These are phyloP conservation scores for Loxodonta africana DNA, from an alignment of 2,113 vertebrate genomes.

Conservation along the genomic window DNA sequence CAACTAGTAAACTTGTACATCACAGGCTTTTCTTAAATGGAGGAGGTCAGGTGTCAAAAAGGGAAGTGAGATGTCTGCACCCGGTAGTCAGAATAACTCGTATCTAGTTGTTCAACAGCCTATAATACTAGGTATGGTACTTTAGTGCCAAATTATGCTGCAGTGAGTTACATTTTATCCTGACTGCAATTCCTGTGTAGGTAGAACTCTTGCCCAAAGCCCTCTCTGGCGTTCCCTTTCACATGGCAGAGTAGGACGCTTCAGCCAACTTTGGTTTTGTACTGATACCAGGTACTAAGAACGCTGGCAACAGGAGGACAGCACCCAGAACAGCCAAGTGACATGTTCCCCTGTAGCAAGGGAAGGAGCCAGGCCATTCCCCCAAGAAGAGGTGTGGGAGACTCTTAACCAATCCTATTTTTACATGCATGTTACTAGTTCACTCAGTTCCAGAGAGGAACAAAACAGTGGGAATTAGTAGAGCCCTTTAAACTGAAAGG, in stretches of 20 bases:
- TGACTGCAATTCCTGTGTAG: background rate
- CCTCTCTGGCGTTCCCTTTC: background rate
- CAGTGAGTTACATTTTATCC: background rate
- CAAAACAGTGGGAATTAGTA: background rate
- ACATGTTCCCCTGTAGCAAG: too few species aligned
- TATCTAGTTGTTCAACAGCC: background rate
- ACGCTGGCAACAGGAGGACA: rapidly evolving
- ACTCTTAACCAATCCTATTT: background rate
- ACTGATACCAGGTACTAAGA: background rate
- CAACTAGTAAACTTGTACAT: background rate
- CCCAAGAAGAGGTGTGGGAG: background rate
- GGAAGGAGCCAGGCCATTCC: background rate
- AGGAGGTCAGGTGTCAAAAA: background rate
- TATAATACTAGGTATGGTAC: background rate
- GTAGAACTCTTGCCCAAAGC: background rate
- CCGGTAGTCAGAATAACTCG: background rate
- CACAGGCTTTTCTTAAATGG: background rate
- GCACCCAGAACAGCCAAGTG: background rate
- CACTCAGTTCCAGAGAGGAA: background rate
- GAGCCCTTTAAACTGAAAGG: background rate
- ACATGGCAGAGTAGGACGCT: background rate
- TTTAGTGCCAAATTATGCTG: background rate
- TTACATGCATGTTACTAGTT: background rate
- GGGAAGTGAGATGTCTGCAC: background rate
- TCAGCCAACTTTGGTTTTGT: background rate